A percentile compares a stretch with the other conserved stretches of the same genome.
Evolutionary conservation across 2,113 vertebrate genomes (phyloP).

Genomic region (Pteronura brasiliensis): DNA sequence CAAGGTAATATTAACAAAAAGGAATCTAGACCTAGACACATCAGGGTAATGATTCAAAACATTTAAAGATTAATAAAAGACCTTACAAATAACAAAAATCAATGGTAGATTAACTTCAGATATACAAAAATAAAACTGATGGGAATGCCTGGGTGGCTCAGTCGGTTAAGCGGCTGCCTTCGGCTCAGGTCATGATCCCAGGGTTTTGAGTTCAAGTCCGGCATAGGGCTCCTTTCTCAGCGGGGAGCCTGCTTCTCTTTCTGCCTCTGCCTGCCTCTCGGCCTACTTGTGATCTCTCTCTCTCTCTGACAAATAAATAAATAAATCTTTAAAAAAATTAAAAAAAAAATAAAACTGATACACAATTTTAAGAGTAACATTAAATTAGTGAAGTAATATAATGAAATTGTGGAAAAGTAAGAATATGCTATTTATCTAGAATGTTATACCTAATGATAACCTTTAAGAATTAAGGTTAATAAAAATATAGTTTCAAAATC

Average conservation of each 20-base stretch:
- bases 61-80: neutral
- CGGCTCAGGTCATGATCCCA: no score
- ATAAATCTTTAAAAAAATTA: no score
- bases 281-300: no score
- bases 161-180: no score
- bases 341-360: neutral
- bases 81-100: neutral
- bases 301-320: no score
- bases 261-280: no score
- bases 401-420: neutral
- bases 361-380: neutral
- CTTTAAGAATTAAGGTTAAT: neutral
- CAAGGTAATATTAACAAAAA: neutral
- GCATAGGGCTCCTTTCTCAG: no score
- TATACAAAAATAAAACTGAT: neutral
- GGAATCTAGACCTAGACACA: neutral
- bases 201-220: rapidly evolving
- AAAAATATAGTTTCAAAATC: neutral
- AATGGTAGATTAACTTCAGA: neutral
- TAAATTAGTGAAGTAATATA: neutral
- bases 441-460: neutral
- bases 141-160: no score
- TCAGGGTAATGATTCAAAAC: neutral
- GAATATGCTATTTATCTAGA: neutral
- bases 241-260: no score